A percentile compares a stretch with the other conserved stretches of the same genome.
phyloP scores from a whole-genome alignment of 2,797 vertebrate genomes.

The Neosilurus mollespiculum region DNA sequence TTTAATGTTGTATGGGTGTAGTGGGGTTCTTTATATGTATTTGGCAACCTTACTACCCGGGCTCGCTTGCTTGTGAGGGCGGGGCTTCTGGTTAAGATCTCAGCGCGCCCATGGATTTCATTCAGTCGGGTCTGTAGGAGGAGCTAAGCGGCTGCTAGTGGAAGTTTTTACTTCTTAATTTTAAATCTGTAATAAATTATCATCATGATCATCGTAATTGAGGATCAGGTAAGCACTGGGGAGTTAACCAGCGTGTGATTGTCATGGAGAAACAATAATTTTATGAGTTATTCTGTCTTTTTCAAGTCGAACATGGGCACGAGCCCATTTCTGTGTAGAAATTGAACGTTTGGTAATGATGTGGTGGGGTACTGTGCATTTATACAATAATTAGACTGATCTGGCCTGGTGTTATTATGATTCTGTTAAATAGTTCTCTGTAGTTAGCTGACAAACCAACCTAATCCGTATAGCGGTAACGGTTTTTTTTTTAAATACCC shows the following conservation, averaged over 20 bases:
- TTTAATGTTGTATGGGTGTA: too few species aligned
- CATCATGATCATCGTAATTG: constrained; percentile 54
- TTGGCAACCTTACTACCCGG: neutral
- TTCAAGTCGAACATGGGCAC: neutral
- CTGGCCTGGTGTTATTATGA: too few species aligned
- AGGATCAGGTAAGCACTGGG: constrained; percentile 48
- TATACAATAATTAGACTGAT: too few species aligned
- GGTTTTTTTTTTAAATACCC: too few species aligned
- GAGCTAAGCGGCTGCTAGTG: neutral
- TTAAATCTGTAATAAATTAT: neutral
- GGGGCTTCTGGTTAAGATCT: neutral
- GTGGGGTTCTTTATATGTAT: neutral
- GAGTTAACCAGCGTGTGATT: neutral
- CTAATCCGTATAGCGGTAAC: neutral
- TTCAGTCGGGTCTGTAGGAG: neutral
- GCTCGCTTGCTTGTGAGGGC: neutral
- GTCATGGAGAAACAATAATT: too few species aligned
- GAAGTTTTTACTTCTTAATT: neutral
- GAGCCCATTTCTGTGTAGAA: too few species aligned
- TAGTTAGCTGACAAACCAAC: neutral
- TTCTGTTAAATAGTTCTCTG: too few species aligned
- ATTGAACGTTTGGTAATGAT: too few species aligned
- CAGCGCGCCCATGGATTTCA: neutral
- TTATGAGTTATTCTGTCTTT: neutral
- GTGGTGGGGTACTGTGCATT: too few species aligned